These are phyloP conservation scores for Tragopan temminckii DNA, from an alignment of 2,797 vertebrate genomes.

Conservation along the genomic window DNA sequence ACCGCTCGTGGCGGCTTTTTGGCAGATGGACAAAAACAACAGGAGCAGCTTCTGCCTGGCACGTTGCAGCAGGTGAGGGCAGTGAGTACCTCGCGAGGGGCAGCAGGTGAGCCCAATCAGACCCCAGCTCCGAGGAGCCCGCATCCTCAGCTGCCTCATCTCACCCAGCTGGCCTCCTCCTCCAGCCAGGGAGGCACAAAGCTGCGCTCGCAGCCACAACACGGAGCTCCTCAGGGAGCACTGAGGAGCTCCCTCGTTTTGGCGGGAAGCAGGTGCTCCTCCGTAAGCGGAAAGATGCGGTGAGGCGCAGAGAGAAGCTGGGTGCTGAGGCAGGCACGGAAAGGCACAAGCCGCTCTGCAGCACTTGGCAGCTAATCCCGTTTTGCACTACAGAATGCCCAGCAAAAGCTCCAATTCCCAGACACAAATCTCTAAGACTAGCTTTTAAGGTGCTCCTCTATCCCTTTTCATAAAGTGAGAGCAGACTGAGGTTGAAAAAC, in stretches of 20 bases:
- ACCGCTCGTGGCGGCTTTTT: not conserved
- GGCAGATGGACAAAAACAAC: not conserved
- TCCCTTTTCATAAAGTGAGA: not conserved
- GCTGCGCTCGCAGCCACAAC: not conserved
- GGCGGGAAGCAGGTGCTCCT: no score
- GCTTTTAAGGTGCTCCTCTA: not conserved
- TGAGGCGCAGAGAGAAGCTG: rapidly evolving
- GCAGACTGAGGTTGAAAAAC: not conserved
- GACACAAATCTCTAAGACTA: not conserved
- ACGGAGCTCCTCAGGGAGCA: not conserved
- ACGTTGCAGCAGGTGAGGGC: not conserved
- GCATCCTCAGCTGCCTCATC: not conserved
- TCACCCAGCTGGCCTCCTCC: not conserved
- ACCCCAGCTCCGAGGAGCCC: not conserved
- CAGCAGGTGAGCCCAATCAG: no score
- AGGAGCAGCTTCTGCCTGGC: not conserved
- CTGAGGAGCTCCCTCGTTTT: not conserved
- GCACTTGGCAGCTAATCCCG: rapidly evolving
- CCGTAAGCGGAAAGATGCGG: rapidly evolving
- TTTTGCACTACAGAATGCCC: rapidly evolving
- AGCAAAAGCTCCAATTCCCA: rapidly evolving
- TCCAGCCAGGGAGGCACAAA: not conserved
- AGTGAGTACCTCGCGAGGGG: rapidly evolving
- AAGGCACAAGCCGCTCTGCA: not conserved
- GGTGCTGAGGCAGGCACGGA: rapidly evolving